These are phyloP conservation scores for Escarpia spicata DNA, from an alignment of 2,888 invertebrate genomes.

Conservation along the genomic window DNA sequence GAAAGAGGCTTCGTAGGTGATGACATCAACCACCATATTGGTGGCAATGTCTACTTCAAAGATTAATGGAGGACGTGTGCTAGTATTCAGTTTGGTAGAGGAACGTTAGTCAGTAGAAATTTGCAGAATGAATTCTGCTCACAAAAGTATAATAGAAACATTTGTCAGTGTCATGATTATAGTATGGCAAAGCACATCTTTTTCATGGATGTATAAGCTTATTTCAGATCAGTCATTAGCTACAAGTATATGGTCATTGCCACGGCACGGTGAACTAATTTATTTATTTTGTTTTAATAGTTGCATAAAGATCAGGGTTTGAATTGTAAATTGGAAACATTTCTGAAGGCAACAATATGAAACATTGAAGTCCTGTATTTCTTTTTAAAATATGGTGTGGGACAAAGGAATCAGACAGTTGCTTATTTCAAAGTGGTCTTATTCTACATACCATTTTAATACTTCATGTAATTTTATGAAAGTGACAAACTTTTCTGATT, in stretches of 20 bases:
- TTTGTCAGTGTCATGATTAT: background rate
- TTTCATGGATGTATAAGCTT: background rate
- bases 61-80: background rate
- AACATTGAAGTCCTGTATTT: background rate
- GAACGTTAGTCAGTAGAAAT: background rate
- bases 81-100: background rate
- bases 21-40: background rate
- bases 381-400: too few species aligned
- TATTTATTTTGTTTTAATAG: background rate
- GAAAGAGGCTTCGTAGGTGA: slow-evolving; percentile 16
- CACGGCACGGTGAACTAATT: background rate
- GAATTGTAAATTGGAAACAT: background rate
- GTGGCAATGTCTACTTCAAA: background rate
- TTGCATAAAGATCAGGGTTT: background rate
- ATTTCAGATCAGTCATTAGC: background rate
- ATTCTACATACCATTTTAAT: background rate
- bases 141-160: background rate
- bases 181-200: background rate
- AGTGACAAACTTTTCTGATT: background rate
- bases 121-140: background rate
- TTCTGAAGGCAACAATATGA: background rate
- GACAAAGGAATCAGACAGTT: background rate
- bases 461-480: background rate
- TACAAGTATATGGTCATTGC: background rate
- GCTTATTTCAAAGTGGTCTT: background rate